phyloP scores from a whole-genome alignment of 2,888 invertebrate species.

The Rotaria socialis region DNA sequence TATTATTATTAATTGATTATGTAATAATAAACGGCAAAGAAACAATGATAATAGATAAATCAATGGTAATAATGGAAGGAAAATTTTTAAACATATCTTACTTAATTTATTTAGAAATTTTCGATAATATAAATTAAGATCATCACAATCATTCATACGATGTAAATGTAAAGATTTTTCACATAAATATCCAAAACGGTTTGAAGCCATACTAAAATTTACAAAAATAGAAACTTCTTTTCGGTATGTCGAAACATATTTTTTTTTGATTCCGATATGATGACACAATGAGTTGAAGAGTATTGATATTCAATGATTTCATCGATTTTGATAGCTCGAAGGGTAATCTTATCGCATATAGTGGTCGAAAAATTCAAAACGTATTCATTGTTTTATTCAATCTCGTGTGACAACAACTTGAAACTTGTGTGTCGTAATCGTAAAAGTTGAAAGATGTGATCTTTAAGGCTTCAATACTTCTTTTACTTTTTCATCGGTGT shows the following conservation, averaged over 20 bases:
- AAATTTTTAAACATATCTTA: constrained; percentile 26
- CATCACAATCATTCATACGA: constrained; percentile 37
- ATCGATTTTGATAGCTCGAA: not conserved
- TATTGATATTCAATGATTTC: not conserved
- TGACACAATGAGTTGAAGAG: not conserved
- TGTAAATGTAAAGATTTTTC: constrained; percentile 17
- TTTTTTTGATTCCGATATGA: not conserved
- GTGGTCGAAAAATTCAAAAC: not conserved
- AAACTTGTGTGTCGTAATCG: not conserved
- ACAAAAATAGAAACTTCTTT: not conserved
- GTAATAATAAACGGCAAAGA: not conserved
- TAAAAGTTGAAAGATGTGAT: not conserved
- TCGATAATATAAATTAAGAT: constrained; percentile 28
- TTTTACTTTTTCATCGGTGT: not conserved
- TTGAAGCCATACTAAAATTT: not conserved
- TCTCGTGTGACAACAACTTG: constrained; percentile 26
- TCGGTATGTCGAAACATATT: not conserved
- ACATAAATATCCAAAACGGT: not conserved
- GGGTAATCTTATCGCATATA: not conserved
- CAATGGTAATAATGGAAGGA: not conserved
- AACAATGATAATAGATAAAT: not conserved
- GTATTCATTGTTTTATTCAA: not conserved
- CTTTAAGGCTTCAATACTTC: not conserved
- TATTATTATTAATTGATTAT: not conserved
- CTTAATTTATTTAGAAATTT: constrained; percentile 30